A percentile compares a stretch with the other conserved stretches of the same genome.
These are phyloP conservation scores for Bugula neritina DNA, from an alignment of 2,888 invertebrate species.

Conservation along the genomic window DNA sequence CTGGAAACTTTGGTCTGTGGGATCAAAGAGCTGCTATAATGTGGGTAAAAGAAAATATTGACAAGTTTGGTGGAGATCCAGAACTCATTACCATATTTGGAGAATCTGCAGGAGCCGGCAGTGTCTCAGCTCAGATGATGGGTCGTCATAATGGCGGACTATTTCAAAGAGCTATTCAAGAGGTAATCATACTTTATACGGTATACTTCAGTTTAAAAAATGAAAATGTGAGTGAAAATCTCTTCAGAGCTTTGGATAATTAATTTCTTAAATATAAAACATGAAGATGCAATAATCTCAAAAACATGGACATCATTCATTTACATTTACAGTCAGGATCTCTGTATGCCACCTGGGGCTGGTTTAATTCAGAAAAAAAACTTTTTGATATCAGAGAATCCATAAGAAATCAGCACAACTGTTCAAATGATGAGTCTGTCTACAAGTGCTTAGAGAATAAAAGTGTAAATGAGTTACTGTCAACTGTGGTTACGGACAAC, in stretches of 20 bases:
- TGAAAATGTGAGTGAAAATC: no score
- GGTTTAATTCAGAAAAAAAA: slow-evolving; percentile 12
- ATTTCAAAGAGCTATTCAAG: slow-evolving; percentile 13
- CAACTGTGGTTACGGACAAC: not conserved
- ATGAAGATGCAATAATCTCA: no score
- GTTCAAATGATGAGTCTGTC: not conserved
- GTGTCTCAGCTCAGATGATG: slow-evolving; percentile 2
- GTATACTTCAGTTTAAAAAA: no score
- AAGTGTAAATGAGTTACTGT: not conserved
- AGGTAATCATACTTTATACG: no score
- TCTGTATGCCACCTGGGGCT: slow-evolving; percentile 8
- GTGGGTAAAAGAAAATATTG: slow-evolving; percentile 10
- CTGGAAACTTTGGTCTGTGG: slow-evolving; percentile 21
- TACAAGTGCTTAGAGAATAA: not conserved
- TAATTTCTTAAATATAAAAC: no score
- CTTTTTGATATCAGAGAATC: not conserved
- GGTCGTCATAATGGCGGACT: slow-evolving; percentile 1
- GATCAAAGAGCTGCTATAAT: slow-evolving; percentile 13
- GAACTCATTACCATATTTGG: slow-evolving; percentile 17
- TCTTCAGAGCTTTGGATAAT: no score
- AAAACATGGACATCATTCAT: no score
- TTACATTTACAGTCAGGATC: slow-evolving; percentile 22
- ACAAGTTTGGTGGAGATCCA: slow-evolving; percentile 23
- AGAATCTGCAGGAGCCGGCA: slow-evolving; percentile 13
- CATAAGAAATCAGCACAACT: not conserved